phyloP scores from a whole-genome alignment of 2,113 vertebrate genomes.

The Corythoichthys intestinalis region DNA sequence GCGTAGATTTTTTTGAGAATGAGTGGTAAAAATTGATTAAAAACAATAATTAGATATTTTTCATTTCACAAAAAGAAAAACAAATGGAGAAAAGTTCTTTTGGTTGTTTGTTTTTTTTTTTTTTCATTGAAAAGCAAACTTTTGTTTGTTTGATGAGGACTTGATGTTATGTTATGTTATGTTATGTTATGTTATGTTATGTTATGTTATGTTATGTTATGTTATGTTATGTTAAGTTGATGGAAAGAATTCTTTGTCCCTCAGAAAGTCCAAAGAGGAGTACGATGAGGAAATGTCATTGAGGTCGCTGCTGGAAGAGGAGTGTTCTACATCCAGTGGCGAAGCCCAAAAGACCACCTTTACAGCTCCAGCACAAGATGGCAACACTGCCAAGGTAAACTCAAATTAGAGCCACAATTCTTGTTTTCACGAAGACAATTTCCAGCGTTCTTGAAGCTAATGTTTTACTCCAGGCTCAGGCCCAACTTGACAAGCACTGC shows the following conservation, averaged over 20 bases:
- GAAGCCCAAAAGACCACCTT: slow-evolving; percentile 15
- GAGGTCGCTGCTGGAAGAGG: slow-evolving; percentile 45
- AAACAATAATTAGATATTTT: no score
- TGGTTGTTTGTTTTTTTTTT: no score
- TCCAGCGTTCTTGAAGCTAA: neutral
- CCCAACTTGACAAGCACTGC: slow-evolving; percentile 18
- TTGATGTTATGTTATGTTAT: no score
- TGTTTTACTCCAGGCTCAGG: slow-evolving; percentile 23
- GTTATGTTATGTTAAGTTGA: neutral
- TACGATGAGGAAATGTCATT: slow-evolving; percentile 81
- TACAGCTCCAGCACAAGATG: slow-evolving; percentile 22
- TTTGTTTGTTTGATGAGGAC: no score
- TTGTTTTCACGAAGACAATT: neutral
- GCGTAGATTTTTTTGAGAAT: no score
- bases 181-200: no score
- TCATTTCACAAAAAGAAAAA: no score
- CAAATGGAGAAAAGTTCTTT: no score
- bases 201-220: no score
- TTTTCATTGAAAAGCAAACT: no score
- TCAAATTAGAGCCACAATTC: neutral
- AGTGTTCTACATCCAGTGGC: slow-evolving; percentile 60
- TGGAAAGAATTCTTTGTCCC: neutral
- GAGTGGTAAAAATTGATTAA: no score
- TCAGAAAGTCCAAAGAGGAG: slow-evolving; percentile 92
- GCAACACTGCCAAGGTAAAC: slow-evolving; percentile 48